Evolutionary conservation across 2,113 vertebrate genomes (phyloP), one percentile per base, ranked within the genome.

Genomic region (Hippocampus barbouri): DNA sequence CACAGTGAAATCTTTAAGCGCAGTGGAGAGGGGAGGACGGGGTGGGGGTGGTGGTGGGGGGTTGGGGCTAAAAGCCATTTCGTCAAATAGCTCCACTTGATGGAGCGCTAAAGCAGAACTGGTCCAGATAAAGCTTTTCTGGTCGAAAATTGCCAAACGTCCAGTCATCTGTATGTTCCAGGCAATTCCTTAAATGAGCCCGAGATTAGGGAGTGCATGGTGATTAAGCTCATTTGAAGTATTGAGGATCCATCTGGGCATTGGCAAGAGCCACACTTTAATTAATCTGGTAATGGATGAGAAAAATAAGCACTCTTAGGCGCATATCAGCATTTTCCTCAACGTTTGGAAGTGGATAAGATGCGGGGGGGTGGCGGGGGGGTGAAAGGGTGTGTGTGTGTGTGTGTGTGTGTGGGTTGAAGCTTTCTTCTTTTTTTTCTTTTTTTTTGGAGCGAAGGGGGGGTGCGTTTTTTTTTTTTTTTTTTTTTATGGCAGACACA

Each of bases 241-340:
- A 89, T 87, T 88, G 90, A 91, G 84, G 81, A 88, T 86, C 90
- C 86, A 87, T 89, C 89, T 92, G 92, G 89, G 88, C 90, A 90
- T 87, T 91, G 84, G 90, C 85, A 88, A 89, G 85, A 88, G 86
- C 88, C 84, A 86, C 80, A 84, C 85, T 92, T 91, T 91, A 92
- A 93, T 93, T 92, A 92, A 92, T 92, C 91, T 88, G 79, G 76
- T 92, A 91, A 92, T 89, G 87, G 91, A 90, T 86, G 88, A 89
- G 84, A 86, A 90, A 90, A 90, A 93, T 89, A 90, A 89, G 87
- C 85, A 83, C 81, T 88, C 88, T 91, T 88, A 90, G 81, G 86
- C 87, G 89, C 88, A 90, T 91, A 91, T 91, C 92, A 91, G 88
- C 87, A 84, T 89, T 92, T 92, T 91, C 73, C 88, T 84, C 82